A percentile compares a stretch with the other conserved stretches of the same genome.
phyloP scores from a whole-genome alignment of 2,888 invertebrate genomes.

The Sthenelais limicola region DNA sequence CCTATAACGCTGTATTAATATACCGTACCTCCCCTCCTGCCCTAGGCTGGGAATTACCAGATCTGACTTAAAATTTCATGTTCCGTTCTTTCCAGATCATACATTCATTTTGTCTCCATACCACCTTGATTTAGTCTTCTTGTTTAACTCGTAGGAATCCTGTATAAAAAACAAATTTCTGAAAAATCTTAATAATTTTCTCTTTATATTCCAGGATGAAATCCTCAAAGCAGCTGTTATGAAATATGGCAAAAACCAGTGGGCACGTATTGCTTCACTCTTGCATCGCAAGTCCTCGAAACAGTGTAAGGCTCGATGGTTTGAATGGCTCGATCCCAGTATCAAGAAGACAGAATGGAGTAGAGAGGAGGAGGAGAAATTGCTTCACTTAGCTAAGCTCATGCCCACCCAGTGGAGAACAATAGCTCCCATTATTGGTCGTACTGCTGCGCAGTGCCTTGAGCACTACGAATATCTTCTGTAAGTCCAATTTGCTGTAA shows the following conservation, averaged over 20 bases:
- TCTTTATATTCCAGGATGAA: slow-evolving; percentile 87
- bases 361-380: slow-evolving; percentile 97
- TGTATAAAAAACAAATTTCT: too few species aligned
- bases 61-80: too few species aligned
- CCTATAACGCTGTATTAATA: too few species aligned
- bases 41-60: too few species aligned
- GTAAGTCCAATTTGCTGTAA: too few species aligned
- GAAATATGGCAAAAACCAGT: slow-evolving; percentile 99
- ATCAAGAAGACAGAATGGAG: slow-evolving; percentile 99
- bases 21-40: too few species aligned
- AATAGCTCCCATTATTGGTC: slow-evolving; percentile 98
- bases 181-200: too few species aligned
- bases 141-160: too few species aligned
- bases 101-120: too few species aligned
- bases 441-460: slow-evolving; percentile 98
- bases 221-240: slow-evolving; percentile 99
- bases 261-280: slow-evolving; percentile 98
- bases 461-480: slow-evolving; percentile 96
- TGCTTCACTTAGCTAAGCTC: slow-evolving; percentile 95
- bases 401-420: slow-evolving; percentile 99
- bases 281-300: slow-evolving; percentile 98
- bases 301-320: slow-evolving; percentile 99
- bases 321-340: slow-evolving; percentile 99
- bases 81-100: too few species aligned
- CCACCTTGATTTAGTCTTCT: too few species aligned